Evolutionary conservation across 2,888 invertebrate genomes (phyloP), one percentile per base, ranked within the genome.

Genomic region (Timema podura): DNA sequence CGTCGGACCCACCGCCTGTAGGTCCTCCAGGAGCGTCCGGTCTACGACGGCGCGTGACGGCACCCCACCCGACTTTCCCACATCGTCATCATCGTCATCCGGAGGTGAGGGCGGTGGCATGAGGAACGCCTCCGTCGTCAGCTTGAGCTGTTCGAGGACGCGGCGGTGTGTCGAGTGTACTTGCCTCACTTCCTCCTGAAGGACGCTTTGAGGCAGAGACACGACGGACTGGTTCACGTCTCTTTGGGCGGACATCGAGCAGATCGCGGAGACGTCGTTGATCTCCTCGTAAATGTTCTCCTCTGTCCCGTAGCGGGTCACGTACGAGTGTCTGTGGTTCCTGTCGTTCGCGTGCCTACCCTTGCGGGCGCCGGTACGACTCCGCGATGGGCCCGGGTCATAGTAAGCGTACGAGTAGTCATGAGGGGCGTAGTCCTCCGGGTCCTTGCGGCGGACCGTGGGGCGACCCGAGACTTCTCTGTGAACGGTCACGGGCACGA

Each of bases 101-200:
- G 73, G 61, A 69, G 71, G 46, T 70, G 72, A 71, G 65, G 67
- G 70, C 68, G 61, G 87, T 87, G 93, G 94, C 94, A 94, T 95
- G 75, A 95, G 82, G 93, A 95, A 93, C 64, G 92, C 93, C 82
- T 95, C 94, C 64, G 92, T 91, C 76, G 93, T 91, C 72, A 95
- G 86, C 84, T 94, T 94, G 72, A 95, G 83, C 81, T 95, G 93
- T 64, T 92, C 93, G 74, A 95, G 85, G 75, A 93, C 91, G 78
- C 91, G 85, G 76, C 89, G 89, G 82, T 95, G 94, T 70, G 91
- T 87, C 74, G 89, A 90, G 80, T 93, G 93, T 67, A 95, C 93
- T 74, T 91, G 85, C 68, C 92, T 87, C 69, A 93, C 90, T 82
- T 94, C 93, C 80, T 93, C 93, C 78, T 91, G 92, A 51, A 93